A percentile compares a stretch with the other conserved stretches of the same genome.
Evolutionary conservation across 1,140 invertebrate genomes (phyloP).

Genomic region (Drosophila kepulauana): DNA sequence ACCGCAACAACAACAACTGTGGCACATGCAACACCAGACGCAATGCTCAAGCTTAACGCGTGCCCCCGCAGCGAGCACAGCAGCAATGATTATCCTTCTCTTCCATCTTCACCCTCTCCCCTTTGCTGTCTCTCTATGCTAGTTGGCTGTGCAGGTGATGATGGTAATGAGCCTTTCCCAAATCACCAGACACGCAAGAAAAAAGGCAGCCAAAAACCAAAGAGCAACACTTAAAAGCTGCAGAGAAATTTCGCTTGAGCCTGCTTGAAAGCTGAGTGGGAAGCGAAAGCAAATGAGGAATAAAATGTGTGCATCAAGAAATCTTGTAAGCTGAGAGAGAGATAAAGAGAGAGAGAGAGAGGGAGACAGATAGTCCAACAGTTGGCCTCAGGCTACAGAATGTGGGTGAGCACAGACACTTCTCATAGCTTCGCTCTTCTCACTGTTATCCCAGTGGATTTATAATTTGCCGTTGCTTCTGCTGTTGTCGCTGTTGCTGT

Average conservation of each 20-base stretch:
- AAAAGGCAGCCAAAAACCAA: neutral
- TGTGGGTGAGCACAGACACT: conserved; percentile 18
- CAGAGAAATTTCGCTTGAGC: conserved; percentile 5
- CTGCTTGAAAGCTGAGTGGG: neutral
- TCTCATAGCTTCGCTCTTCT: neutral
- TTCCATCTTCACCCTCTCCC: neutral
- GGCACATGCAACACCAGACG: conserved; percentile 7
- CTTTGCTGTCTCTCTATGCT: neutral
- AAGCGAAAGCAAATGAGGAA: neutral
- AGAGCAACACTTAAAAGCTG: conserved; percentile 59
- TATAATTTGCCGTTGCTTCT: conserved; percentile 53
- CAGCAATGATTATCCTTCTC: neutral
- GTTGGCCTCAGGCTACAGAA: conserved; percentile 57
- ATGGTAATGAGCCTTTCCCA: conserved; percentile 55
- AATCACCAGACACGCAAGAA: conserved; percentile 46
- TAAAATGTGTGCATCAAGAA: conserved; percentile 18
- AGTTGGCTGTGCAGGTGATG: neutral
- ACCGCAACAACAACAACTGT: neutral
- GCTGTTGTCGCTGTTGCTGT: conserved; percentile 34
- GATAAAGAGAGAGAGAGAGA: neutral
- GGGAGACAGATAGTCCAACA: conserved; percentile 34
- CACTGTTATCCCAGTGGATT: conserved; percentile 55
- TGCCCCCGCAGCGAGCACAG: neutral
- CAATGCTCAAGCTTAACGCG: conserved; percentile 46
- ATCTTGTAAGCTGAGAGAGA: conserved; percentile 18